A percentile compares a stretch with the other conserved stretches of the same genome.
These are phyloP conservation scores for Cheilosia impressa DNA, from an alignment of 2,888 invertebrate genomes.

Conservation along the genomic window DNA sequence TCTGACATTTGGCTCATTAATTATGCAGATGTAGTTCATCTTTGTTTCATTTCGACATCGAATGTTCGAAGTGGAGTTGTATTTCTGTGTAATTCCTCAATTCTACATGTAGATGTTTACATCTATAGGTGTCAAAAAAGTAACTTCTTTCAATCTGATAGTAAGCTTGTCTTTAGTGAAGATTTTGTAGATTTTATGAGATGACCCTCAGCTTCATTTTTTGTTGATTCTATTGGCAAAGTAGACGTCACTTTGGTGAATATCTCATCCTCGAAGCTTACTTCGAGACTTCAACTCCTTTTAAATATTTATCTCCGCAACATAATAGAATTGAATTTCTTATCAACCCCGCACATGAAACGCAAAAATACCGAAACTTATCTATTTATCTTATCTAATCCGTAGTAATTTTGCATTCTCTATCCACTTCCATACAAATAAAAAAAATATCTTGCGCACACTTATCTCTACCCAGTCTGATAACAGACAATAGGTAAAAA, in stretches of 20 bases:
- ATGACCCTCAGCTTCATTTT: no score
- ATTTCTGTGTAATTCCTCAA: neutral
- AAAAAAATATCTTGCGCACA: conserved; percentile 14
- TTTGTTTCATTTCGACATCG: neutral
- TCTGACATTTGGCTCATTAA: neutral
- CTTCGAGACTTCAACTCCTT: neutral
- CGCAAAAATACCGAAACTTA: conserved; percentile 16
- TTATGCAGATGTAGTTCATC: neutral
- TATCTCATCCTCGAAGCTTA: no score
- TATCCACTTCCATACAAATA: conserved; percentile 22
- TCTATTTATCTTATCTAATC: conserved; percentile 39
- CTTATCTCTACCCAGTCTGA: neutral
- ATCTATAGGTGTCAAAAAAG: no score
- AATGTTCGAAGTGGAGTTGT: neutral
- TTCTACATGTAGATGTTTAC: no score
- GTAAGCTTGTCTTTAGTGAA: no score
- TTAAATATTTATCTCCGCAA: neutral
- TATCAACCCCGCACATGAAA: conserved; percentile 24
- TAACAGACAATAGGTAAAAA: conserved; percentile 8
- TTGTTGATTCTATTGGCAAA: no score
- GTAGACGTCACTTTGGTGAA: no score
- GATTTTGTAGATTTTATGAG: no score
- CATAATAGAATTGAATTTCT: conserved; percentile 7
- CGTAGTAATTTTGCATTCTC: conserved; percentile 15
- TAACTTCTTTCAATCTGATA: no score